Base-by-base conservation (phyloP, 2,888 invertebrate genomes). In the Bombylius discolor region DNA sequence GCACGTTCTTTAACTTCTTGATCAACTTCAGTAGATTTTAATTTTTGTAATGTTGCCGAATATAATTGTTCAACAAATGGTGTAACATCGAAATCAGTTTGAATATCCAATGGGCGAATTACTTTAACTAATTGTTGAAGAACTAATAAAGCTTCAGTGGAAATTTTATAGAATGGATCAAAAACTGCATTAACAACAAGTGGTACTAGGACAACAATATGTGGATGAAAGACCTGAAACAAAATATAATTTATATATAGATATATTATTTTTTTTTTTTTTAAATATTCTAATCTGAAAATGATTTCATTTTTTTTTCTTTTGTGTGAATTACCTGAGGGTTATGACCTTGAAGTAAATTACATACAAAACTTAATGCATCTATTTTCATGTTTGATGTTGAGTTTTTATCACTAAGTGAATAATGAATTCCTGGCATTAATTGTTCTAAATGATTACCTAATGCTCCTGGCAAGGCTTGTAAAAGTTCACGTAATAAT, bases 1-100 rank as follows among this genome's bases (percentile, higher is more conserved):
- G 99, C 96, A 33, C 95, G 82, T 70, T 99, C 99, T 73, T 99
- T 98, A 0, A 99, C 98, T 76, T 99, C 99, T 72, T 99, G 98
- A 77, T 99, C 99, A 68, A 98, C 95, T 70, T 99, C 98, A 0
- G 96, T 89, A 42, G 97, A 92, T 66, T 87, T 87, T 46, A 99
- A 78, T 57, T 95, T 82, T 58, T 86, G 81, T 63, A 95, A 75
- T 1, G 94, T 92, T 66, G 90, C 90, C 58, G 82, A 79, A 73
- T 96, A 97, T 69, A 90, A 84, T 56, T 84, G 83, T 13, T 80
- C 80, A 32, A 91, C 85, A 70, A 87, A 88, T n/a, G 84, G 83
- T 5, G 81, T 79, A 62, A 91, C 84, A 71, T 92, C 87, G 63
- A 88, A 81, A 47, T 79, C 78, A 4, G 79, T 74, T 59, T 73